Conservation (phyloP, 2,888 invertebrate genomes). For the Amphiduros pacificus region DNA sequence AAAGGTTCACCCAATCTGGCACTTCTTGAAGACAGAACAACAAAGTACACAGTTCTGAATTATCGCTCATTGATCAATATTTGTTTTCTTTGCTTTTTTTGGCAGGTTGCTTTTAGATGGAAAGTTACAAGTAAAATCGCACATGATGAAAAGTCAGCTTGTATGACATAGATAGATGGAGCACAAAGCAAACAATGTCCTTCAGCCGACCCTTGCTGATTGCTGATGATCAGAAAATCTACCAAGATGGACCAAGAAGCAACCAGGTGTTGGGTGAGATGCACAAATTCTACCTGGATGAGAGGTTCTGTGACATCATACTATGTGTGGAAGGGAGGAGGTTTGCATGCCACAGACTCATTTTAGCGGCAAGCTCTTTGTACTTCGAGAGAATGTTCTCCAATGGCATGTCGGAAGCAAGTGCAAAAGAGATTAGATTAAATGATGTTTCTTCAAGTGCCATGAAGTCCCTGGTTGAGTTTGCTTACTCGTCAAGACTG, state of each 20-base stretch:
- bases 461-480: slow-evolving; percentile 53
- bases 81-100: too few species aligned
- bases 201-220: slow-evolving; percentile 21
- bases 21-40: too few species aligned
- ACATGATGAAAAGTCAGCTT: too few species aligned
- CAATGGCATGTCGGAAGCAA: slow-evolving; percentile 52
- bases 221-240: slow-evolving; percentile 16
- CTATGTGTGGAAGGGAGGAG: slow-evolving; percentile 19
- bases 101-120: too few species aligned
- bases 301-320: slow-evolving; percentile 30
- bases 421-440: slow-evolving; percentile 46
- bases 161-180: too few species aligned
- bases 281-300: slow-evolving; percentile 33
- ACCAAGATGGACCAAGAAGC: slow-evolving; percentile 23
- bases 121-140: too few species aligned
- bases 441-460: slow-evolving; percentile 55
- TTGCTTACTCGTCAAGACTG: slow-evolving; percentile 56
- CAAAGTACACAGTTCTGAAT: too few species aligned
- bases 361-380: slow-evolving; percentile 57
- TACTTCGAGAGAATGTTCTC: slow-evolving; percentile 60
- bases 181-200: slow-evolving; percentile 2
- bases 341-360: slow-evolving; percentile 55
- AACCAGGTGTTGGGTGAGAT: slow-evolving; percentile 31
- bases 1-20: too few species aligned
- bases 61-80: too few species aligned